Evolutionary conservation across 2,797 vertebrate genomes (phyloP).

Genomic region (Thunnus albacares): DNA sequence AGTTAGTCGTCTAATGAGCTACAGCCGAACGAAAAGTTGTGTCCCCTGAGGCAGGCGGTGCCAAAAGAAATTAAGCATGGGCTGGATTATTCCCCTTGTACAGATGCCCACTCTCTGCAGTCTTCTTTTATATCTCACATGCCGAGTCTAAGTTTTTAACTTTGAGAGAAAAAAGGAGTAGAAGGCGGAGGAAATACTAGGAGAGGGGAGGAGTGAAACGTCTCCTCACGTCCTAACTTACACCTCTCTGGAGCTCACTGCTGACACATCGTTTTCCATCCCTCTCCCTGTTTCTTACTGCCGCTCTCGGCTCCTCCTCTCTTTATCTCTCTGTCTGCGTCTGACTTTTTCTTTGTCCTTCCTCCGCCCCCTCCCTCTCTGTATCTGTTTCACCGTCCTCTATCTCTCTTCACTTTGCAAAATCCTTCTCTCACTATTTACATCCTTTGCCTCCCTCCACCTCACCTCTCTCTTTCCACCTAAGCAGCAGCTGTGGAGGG

Average conservation of each 20-base stretch:
- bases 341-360: constrained; percentile 81
- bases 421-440: constrained; percentile 75
- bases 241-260: constrained; percentile 73
- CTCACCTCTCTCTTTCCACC: constrained; percentile 58
- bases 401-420: constrained; percentile 76
- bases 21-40: constrained; percentile 68
- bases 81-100: constrained; percentile 76
- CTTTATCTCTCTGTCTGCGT: constrained; percentile 75
- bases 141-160: constrained; percentile 59
- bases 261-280: constrained; percentile 82
- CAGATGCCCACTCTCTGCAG: constrained; percentile 75
- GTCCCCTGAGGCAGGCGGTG: constrained; percentile 67
- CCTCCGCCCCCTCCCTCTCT: constrained; percentile 61
- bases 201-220: constrained; percentile 65
- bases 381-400: constrained; percentile 82
- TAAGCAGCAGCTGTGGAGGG: constrained; percentile 72
- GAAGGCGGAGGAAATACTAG: constrained; percentile 58
- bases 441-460: constrained; percentile 61
- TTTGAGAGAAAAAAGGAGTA: constrained; percentile 69
- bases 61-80: constrained; percentile 76
- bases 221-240: constrained; percentile 80
- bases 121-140: constrained; percentile 67
- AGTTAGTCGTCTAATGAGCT: constrained; percentile 77
- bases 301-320: constrained; percentile 66
- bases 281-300: constrained; percentile 68